These are phyloP conservation scores for Arenicola marina DNA, from an alignment of 2,888 invertebrate species.

Conservation along the genomic window DNA sequence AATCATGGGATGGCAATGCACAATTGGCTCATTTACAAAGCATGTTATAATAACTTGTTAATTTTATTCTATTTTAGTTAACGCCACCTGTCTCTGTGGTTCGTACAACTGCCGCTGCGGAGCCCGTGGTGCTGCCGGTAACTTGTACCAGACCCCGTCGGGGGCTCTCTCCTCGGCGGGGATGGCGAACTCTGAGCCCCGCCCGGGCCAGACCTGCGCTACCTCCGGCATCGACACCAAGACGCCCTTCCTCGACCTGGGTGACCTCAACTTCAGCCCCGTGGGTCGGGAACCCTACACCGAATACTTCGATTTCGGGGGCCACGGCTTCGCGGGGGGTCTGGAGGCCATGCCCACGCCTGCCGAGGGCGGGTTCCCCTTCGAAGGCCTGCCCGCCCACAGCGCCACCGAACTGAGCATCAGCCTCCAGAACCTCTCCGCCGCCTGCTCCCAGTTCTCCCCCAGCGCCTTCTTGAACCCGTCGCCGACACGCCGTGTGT, in stretches of 20 bases:
- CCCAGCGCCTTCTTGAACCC: not conserved
- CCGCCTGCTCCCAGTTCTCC: not conserved
- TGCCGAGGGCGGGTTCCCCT: not conserved
- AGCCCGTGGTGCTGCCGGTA: too few species aligned
- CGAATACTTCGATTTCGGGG: conserved; percentile 2
- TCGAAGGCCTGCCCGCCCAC: not conserved
- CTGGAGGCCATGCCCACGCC: not conserved
- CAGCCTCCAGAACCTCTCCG: not conserved
- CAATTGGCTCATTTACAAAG: too few species aligned
- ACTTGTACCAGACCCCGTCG: too few species aligned
- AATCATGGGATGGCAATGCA: too few species aligned
- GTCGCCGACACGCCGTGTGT: too few species aligned
- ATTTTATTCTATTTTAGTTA: too few species aligned
- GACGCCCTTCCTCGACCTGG: not conserved
- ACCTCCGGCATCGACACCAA: not conserved
- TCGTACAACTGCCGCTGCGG: too few species aligned
- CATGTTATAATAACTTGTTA: too few species aligned
- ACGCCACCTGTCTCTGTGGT: too few species aligned
- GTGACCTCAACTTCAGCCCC: conserved; percentile 1
- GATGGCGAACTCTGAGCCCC: too few species aligned
- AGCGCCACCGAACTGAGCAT: not conserved
- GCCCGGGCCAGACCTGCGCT: too few species aligned
- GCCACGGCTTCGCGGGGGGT: not conserved
- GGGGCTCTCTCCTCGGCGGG: too few species aligned
- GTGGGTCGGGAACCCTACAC: not conserved